Evolutionary conservation across 2,888 invertebrate species (phyloP).

Genomic region (Acanthococcus lagerstroemiae): DNA sequence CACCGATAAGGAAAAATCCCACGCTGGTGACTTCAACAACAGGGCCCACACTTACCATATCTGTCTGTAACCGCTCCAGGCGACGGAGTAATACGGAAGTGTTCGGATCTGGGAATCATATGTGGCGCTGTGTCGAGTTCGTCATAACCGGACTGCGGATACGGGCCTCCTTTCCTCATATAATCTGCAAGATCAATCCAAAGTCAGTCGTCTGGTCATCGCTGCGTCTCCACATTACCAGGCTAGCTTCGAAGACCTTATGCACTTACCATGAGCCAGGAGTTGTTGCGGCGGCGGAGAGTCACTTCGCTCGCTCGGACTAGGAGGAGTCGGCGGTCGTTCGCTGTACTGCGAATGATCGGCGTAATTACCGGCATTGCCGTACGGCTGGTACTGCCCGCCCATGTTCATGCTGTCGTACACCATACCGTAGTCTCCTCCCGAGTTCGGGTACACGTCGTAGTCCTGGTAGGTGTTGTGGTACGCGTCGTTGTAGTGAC

Average conservation of each 20-base stretch:
- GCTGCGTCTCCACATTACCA: too few species aligned
- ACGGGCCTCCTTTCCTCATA: slow-evolving; percentile 46
- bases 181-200: slow-evolving; percentile 44
- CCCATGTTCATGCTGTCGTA: slow-evolving; percentile 34
- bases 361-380: slow-evolving; percentile 37
- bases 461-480: slow-evolving; percentile 50
- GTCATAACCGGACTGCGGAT: slow-evolving; percentile 54
- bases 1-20: too few species aligned
- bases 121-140: slow-evolving; percentile 47
- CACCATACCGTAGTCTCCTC: slow-evolving; percentile 34
- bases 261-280: slow-evolving; percentile 31
- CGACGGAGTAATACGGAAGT: slow-evolving; percentile 56
- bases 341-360: slow-evolving; percentile 39
- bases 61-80: slow-evolving; percentile 52
- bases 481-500: slow-evolving; percentile 42
- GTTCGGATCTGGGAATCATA: slow-evolving; percentile 42
- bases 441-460: slow-evolving; percentile 46
- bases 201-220: neutral
- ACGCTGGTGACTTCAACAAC: too few species aligned
- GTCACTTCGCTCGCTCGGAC: slow-evolving; percentile 41
- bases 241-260: too few species aligned
- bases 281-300: slow-evolving; percentile 41
- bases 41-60: slow-evolving; percentile 49
- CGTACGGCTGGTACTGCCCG: slow-evolving; percentile 35
- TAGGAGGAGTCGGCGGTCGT: slow-evolving; percentile 40